A percentile compares a stretch with the other conserved stretches of the same genome.
These are phyloP conservation scores for Peromyscus leucopus DNA, from an alignment of 2,113 vertebrate species.

Conservation along the genomic window DNA sequence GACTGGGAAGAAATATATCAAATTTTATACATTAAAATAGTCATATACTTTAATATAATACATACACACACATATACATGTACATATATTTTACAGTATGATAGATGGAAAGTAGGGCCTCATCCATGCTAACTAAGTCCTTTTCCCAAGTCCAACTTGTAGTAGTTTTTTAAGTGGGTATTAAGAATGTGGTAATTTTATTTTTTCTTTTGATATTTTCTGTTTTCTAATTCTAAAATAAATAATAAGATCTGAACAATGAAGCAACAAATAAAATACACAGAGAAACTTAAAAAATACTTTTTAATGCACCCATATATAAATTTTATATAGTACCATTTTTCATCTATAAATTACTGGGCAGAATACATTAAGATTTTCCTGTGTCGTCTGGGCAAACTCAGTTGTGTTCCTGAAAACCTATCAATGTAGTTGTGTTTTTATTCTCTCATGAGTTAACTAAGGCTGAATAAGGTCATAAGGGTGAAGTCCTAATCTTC, in stretches of 20 bases:
- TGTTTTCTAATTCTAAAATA: constrained; percentile 46
- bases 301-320: background rate
- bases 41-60: background rate
- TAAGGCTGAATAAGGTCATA: background rate
- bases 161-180: background rate
- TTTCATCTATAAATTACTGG: background rate
- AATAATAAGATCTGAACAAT: constrained; percentile 4
- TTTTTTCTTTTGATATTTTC: constrained; percentile 29
- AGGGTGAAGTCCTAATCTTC: background rate
- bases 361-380: background rate
- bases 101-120: background rate
- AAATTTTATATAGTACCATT: background rate
- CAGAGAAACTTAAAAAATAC: background rate
- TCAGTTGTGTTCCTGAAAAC: background rate
- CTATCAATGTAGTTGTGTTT: background rate
- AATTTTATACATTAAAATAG: background rate
- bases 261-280: background rate
- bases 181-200: constrained; percentile 8
- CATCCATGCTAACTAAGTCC: background rate
- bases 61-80: background rate
- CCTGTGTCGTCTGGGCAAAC: background rate
- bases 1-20: constrained; percentile 1
- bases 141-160: background rate
- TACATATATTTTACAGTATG: background rate
- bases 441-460: background rate